Conservation (phyloP, 2,113 vertebrate genomes). For the Etheostoma spectabile region DNA sequence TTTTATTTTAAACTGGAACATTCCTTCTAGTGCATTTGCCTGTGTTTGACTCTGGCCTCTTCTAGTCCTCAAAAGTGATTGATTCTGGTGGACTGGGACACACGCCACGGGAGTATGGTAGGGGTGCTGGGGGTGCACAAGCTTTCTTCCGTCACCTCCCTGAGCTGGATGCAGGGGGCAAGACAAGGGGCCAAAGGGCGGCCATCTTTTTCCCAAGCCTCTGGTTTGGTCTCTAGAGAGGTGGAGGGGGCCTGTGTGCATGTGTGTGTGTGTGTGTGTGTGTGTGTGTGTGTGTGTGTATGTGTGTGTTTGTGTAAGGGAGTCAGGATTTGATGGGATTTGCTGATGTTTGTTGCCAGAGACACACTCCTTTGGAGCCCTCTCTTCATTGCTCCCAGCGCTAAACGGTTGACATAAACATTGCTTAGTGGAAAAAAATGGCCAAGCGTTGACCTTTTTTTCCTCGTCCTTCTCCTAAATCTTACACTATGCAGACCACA, state of each 20-base stretch:
- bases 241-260: slow-evolving; percentile 51
- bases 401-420: slow-evolving; percentile 81
- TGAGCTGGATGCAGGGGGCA: slow-evolving; percentile 76
- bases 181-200: slow-evolving; percentile 76
- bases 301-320: slow-evolving; percentile 47
- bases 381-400: slow-evolving; percentile 70
- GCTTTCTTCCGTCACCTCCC: slow-evolving; percentile 83
- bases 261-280: slow-evolving; percentile 28
- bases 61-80: slow-evolving; percentile 78
- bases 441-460: slow-evolving; percentile 62
- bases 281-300: slow-evolving; percentile 47
- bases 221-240: slow-evolving; percentile 75
- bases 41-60: slow-evolving; percentile 78
- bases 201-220: slow-evolving; percentile 87
- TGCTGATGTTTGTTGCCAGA: slow-evolving; percentile 84
- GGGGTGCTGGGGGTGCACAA: slow-evolving; percentile 72
- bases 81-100: slow-evolving; percentile 74
- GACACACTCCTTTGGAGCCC: slow-evolving; percentile 78
- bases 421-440: slow-evolving; percentile 79
- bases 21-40: slow-evolving; percentile 82
- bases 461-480: slow-evolving; percentile 37
- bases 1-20: slow-evolving; percentile 85
- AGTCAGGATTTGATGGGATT: slow-evolving; percentile 82
- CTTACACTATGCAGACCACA: slow-evolving; percentile 32
- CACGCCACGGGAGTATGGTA: slow-evolving; percentile 69